Percentiles rank a stretch among this genome's conserved stretches.
Conservation (phyloP, 2,797 vertebrate genomes). For the Esox masquinongy region DNA sequence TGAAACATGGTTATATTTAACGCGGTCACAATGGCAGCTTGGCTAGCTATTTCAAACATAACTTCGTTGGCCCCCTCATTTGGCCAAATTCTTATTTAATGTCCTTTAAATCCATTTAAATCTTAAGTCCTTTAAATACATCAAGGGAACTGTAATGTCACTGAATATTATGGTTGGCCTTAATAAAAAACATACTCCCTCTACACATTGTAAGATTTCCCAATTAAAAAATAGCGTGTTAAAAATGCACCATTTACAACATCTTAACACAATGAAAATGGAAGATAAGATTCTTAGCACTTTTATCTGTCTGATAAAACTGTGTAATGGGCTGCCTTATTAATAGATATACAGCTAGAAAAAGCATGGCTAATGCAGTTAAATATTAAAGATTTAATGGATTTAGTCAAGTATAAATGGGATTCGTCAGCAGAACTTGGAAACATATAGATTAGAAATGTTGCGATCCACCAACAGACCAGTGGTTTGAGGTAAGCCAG, state of each 20-base stretch:
- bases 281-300: conserved; percentile 20
- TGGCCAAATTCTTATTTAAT: conserved; percentile 37
- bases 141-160: conserved; percentile 52
- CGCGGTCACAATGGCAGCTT: conserved; percentile 14
- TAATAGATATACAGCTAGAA: conserved; percentile 44
- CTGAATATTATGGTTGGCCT: conserved; percentile 28
- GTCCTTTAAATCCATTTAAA: no score
- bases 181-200: conserved; percentile 25
- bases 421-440: conserved; percentile 38
- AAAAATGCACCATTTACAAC: conserved; percentile 22
- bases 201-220: conserved; percentile 23
- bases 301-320: conserved; percentile 37
- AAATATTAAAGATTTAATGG: conserved; percentile 37
- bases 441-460: conserved; percentile 16
- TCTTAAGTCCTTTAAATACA: no score
- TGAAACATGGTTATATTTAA: conserved; percentile 40
- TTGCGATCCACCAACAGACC: no score
- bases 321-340: conserved; percentile 30
- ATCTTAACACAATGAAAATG: conserved; percentile 20
- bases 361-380: conserved; percentile 45
- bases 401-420: conserved; percentile 49
- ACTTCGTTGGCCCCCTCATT: conserved; percentile 25
- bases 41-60: conserved; percentile 48
- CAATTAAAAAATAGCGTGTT: conserved; percentile 19
- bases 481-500: no score